Evolutionary conservation across 2,797 vertebrate genomes (phyloP), one percentile per base, ranked within the genome.

Genomic region (Rousettus madagascariensis): DNA sequence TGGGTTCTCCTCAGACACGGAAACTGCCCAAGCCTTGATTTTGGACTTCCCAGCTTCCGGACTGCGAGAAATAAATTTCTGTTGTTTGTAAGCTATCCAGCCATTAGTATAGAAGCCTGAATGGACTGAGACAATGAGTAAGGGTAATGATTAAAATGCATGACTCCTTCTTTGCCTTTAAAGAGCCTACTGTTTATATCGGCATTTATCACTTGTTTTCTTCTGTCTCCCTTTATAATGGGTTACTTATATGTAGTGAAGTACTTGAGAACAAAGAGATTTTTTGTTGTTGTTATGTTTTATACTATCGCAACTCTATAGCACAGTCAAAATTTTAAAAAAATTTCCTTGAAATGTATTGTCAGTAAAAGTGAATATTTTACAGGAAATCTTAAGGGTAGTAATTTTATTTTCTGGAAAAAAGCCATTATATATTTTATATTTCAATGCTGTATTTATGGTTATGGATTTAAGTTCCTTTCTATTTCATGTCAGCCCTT

Each of bases 281-380:
- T 5, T 51, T 46, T 53, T 55, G 2, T 46, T 46, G 10, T 49
- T 16, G 15, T 49, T 16, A 49, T 49, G 16, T 49, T 16, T 49
- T 49, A 49, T 49, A 16, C 15, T 49, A 49, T 49, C 49, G 16
- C 49, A 49, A 5, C 15, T 49, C 36, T 66, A 51, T 33, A 80
- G 77, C 0, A 2, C 30, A 57, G 4, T 61, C 7, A 65, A 55
- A 69, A n/a, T 66, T 94, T 46, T 46, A 10, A 16, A 16, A 49
- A 49, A 89, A 72, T 94, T 96, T 97, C 85, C 26, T 57, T 97
- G 75, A 94, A 86, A 87, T 87, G 68, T 24, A 43, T 80, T 55
- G 20, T 63, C 57, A 86, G 92, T 43, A 26, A 97, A 89, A 96
- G 90, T 83, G 91, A 95, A 68, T n/a, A 57, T 59, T 66, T 95